phyloP scores from a whole-genome alignment of 2,113 vertebrate species.

The Ifrita kowaldi region DNA sequence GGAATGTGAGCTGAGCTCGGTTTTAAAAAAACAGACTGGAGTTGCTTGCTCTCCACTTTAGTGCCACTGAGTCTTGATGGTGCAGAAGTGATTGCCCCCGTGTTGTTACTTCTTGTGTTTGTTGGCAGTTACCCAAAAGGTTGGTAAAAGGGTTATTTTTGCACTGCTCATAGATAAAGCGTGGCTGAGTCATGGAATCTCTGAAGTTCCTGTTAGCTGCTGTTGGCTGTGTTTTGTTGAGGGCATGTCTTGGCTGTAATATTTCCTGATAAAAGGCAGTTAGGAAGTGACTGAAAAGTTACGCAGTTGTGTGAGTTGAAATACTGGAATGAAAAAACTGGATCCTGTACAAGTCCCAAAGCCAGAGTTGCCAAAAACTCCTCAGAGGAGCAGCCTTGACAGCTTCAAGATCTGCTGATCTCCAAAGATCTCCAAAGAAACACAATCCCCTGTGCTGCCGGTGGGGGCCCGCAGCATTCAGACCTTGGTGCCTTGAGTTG shows the following conservation, averaged over 20 bases:
- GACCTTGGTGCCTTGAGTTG: rapidly evolving
- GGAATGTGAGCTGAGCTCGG: not conserved
- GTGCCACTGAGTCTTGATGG: not conserved
- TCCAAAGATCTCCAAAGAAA: not conserved
- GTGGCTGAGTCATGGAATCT: rapidly evolving
- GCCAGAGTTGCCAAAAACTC: not conserved
- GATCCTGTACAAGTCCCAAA: not conserved
- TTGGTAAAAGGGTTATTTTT: not conserved
- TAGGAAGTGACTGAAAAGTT: not conserved
- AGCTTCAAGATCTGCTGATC: not conserved
- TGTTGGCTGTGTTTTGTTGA: rapidly evolving
- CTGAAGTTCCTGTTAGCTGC: not conserved
- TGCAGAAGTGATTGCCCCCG: not conserved
- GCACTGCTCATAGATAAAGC: rapidly evolving
- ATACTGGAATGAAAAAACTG: not conserved
- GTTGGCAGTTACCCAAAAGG: not conserved
- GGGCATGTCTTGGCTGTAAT: rapidly evolving
- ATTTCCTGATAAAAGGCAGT: not conserved
- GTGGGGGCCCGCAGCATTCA: rapidly evolving
- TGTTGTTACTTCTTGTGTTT: not conserved
- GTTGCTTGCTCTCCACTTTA: not conserved
- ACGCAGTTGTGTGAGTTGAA: not conserved
- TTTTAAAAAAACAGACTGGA: not conserved
- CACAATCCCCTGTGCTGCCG: rapidly evolving
- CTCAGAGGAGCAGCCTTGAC: not conserved